These are phyloP conservation scores for Drosophila ananassae DNA, from an alignment of 1,140 invertebrate genomes.

Conservation along the genomic window DNA sequence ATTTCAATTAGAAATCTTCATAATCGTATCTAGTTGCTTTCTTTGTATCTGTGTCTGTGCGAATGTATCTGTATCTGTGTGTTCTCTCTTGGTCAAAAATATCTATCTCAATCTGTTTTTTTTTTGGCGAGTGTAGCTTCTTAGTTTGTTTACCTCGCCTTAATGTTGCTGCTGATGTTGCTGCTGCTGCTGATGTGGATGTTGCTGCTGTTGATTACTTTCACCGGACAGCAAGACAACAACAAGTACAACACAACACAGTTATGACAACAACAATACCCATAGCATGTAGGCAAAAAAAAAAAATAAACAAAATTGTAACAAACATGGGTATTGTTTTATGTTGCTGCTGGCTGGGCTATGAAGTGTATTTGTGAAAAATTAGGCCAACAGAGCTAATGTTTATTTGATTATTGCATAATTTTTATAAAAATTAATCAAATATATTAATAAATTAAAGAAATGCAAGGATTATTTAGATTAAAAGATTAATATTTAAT, in stretches of 20 bases:
- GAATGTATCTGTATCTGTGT: constrained; percentile 4
- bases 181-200: constrained; percentile 32
- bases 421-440: too few relatives aligned
- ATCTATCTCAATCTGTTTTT: constrained; percentile 1
- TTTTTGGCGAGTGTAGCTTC: constrained; percentile 63
- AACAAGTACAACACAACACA: constrained; percentile 62
- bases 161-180: constrained; percentile 29
- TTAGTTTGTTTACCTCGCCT: constrained; percentile 36
- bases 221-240: constrained; percentile 65
- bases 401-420: constrained; percentile 16
- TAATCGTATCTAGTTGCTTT: constrained; percentile 61
- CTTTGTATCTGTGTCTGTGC: constrained; percentile 10
- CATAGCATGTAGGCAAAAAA: constrained; percentile 24
- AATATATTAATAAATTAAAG: too few relatives aligned
- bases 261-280: constrained; percentile 68
- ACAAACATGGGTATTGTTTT: constrained; percentile 51
- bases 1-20: constrained; percentile 77
- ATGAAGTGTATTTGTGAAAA: constrained; percentile 70
- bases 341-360: constrained; percentile 52
- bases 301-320: constrained; percentile 43
- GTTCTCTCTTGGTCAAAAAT: constrained; percentile 22
- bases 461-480: too few relatives aligned
- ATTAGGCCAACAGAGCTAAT: constrained; percentile 56
- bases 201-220: constrained; percentile 72
- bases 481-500: too few relatives aligned